A percentile compares a stretch with the other conserved stretches of the same genome.
Evolutionary conservation across 2,797 vertebrate genomes (phyloP).

Genomic region (Enteromius paludinosus): DNA sequence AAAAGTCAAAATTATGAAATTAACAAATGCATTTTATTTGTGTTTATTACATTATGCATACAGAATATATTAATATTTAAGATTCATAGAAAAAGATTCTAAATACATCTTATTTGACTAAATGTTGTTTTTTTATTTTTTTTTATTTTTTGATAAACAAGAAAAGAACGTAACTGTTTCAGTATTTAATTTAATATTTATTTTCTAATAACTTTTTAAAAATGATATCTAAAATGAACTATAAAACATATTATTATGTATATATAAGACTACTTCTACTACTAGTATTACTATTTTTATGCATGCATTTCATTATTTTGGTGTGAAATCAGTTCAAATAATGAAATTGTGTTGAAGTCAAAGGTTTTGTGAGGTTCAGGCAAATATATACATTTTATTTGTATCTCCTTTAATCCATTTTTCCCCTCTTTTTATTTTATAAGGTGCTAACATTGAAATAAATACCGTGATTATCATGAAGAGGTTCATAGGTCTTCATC

Average conservation of each 20-base stretch:
- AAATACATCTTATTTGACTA: not conserved
- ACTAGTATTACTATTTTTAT: not conserved
- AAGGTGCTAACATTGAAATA: not conserved
- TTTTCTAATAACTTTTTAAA: not conserved
- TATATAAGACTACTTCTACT: not conserved
- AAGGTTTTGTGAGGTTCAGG: not conserved
- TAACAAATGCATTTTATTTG: not conserved
- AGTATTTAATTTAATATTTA: not conserved
- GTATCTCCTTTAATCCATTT: not conserved
- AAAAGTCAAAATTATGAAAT: not conserved
- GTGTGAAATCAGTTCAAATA: not conserved
- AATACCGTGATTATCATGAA: slow-evolving; percentile 3
- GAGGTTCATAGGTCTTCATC: slow-evolving; percentile 13
- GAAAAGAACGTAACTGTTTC: not conserved
- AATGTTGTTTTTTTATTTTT: not conserved
- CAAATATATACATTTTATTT: too few relatives aligned
- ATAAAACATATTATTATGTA: not conserved
- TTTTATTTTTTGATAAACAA: not conserved
- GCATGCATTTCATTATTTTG: not conserved
- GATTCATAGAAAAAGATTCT: too few relatives aligned
- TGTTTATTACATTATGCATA: not conserved
- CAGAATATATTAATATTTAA: too few relatives aligned
- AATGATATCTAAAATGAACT: not conserved
- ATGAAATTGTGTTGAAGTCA: not conserved
- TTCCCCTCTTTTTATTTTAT: not conserved